Evolutionary conservation across 2,797 vertebrate genomes (phyloP), one percentile per base, ranked within the genome.

Genomic region (Decapterus maruadsi): DNA sequence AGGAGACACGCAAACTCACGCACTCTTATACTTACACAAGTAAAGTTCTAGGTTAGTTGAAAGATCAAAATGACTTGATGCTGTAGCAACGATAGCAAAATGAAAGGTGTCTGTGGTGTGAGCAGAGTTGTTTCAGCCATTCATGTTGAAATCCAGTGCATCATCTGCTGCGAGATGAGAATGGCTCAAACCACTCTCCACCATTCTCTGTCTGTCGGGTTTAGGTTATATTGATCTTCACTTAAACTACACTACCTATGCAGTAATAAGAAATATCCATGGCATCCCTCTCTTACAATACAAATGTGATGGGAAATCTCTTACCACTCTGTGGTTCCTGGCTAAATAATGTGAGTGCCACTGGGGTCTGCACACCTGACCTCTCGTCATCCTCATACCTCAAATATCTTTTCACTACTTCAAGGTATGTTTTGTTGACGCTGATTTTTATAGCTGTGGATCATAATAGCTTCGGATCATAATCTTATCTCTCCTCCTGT

Each of bases 341-440:
- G 65, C 31, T 80, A 11, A 75, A 70, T 71, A 38, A 80, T 68
- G 40, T 68, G 68, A 71, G 48, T 60, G 50, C 64, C 45, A 46
- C 45, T 66, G 29, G 50, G 40, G 48, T 56, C 42, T 75, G 42
- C 54, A 71, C 55, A 26, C 26, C n/a, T n/a, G n/a, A 80, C 54
- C 42, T 76, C 74, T 76, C 72, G 48, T 78, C 82, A 70, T 87
- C 73, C 36, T 83, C 89, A 87, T 87, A 68, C 75, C 85, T 59
- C 9, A 65, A 61, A 86, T 87, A 72, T 68, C 50, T 87, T 87
- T 31, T 83, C 58, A 75, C 82, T 80, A 51, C 79, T 66, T 66
- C 3, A 57, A 81, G 79, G 68, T 88, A 83, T 81, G 65, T 75
- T 77, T 83, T 89, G 84, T 89, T 87, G 87, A 89, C 74, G 69